Conservation (phyloP, 1,140 invertebrate genomes). For the Ceratosolen fusciceps region DNA sequence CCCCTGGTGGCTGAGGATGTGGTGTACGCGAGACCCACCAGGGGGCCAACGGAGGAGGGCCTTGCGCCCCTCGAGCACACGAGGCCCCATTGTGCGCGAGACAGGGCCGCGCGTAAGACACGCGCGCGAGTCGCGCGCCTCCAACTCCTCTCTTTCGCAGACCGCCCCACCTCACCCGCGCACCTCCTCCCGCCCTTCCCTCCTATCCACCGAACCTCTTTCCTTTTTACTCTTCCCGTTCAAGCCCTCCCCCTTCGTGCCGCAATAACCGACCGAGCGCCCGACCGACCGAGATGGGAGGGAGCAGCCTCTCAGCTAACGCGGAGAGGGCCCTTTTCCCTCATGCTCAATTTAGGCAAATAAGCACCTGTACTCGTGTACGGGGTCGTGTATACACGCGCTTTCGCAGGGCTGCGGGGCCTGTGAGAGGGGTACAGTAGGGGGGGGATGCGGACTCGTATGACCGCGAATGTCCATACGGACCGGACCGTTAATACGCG, state of each 20-base stretch:
- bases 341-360: slow-evolving; percentile 45
- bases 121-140: slow-evolving; percentile 39
- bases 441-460: too few species aligned
- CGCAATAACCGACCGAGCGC: not conserved
- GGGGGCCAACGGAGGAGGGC: slow-evolving; percentile 54
- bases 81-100: slow-evolving; percentile 19
- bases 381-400: not conserved
- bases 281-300: not conserved
- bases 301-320: slow-evolving; percentile 51
- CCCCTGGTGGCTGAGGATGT: slow-evolving; percentile 48
- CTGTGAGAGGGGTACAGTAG: too few species aligned
- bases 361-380: slow-evolving; percentile 11
- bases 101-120: not conserved
- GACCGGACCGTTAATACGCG: slow-evolving; percentile 6
- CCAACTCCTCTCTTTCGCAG: slow-evolving; percentile 32
- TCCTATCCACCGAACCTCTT: too few species aligned
- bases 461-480: too few species aligned
- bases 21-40: slow-evolving; percentile 61
- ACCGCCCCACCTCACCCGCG: not conserved
- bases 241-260: not conserved
- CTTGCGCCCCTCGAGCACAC: not conserved
- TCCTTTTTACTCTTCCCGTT: not conserved
- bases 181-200: slow-evolving; percentile 21
- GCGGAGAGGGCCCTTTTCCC: slow-evolving; percentile 41
- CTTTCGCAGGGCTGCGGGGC: not conserved